Base-by-base conservation (phyloP, 2,113 vertebrate species). In the Etheostoma cragini region DNA sequence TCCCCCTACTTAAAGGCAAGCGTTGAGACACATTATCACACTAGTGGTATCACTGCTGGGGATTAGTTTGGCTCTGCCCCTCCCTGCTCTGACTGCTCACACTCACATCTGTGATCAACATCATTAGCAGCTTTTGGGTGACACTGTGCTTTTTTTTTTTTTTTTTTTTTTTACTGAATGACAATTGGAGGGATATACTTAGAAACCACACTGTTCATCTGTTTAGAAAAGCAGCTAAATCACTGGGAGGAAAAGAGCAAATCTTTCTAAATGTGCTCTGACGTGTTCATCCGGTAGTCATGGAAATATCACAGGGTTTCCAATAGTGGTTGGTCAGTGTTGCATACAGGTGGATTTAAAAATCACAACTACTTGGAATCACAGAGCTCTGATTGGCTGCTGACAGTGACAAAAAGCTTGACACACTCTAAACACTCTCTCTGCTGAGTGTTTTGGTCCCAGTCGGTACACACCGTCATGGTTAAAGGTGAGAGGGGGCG, bases 401-500 rank as follows among this genome's bases (percentile, higher is more conserved):
- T 22, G 46, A 50, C 13, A 4, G 15, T 19, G 8, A n/a, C 50
- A 33, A 19, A 38, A 30, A 35, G 26, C 30, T 42, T 42, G 38
- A 42, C 38, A 42, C 38, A 42, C 38, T 42, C 38, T 11, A 42
- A 42, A 42, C 24, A 13, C 65, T 33, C 24, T 7, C 65, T 33
- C 47, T n/a, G 62, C 52, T 46, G 30, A 62, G 15, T 22, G 57
- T 26, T 49, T 47, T 11, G 3, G 6, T 8, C 53, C 4, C 24
- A 21, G 11, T 8, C 58, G 5, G 26, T 26, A 12, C 61, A 58
- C 84, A 54, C 15, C 6, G 0, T 35, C n/a, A 2, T 21, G 58
- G 49, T 66, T 61, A 56, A 62, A 88, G 22, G 52, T 26, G 8
- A 14, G 46, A 17, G 10, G 14, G 38, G 71, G 50, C 17, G 49